A percentile compares a stretch with the other conserved stretches of the same genome.
phyloP scores from a whole-genome alignment of 2,113 vertebrate genomes.

The Urocitellus parryii region DNA sequence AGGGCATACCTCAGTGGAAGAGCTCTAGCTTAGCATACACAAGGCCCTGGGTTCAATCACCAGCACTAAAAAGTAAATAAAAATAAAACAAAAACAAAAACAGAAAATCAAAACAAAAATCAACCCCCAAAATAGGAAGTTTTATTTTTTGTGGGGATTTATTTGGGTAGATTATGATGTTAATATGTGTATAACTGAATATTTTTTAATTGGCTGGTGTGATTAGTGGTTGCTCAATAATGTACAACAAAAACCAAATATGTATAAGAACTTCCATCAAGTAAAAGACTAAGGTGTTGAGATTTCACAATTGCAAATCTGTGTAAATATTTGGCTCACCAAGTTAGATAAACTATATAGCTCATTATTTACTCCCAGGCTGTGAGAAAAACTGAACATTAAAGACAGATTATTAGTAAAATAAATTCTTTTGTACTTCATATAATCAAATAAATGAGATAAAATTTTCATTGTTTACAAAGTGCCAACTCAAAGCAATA shows the following conservation, averaged over 20 bases:
- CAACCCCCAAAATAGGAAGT: background rate
- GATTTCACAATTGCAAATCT: slow-evolving; percentile 12
- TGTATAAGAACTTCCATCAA: slow-evolving; percentile 40
- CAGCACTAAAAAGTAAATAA: background rate
- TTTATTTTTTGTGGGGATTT: background rate
- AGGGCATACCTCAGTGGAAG: background rate
- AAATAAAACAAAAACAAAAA: background rate
- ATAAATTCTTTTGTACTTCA: background rate
- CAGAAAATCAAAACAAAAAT: too few species aligned
- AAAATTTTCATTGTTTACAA: background rate
- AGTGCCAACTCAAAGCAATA: background rate
- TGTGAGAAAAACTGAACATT: background rate
- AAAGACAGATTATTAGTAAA: background rate
- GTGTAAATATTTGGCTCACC: slow-evolving; percentile 39
- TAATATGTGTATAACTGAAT: background rate
- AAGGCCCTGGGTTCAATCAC: background rate
- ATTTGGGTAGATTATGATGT: background rate
- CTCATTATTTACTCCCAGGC: background rate
- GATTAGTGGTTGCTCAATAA: background rate
- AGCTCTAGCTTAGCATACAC: background rate
- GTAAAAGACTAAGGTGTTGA: slow-evolving; percentile 40
- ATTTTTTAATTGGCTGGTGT: background rate
- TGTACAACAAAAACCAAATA: background rate
- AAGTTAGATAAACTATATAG: slow-evolving; percentile 10
- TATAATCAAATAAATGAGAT: background rate